These are phyloP conservation scores for Xestia rhomboidea DNA, from an alignment of 2,888 invertebrate species.

Conservation along the genomic window DNA sequence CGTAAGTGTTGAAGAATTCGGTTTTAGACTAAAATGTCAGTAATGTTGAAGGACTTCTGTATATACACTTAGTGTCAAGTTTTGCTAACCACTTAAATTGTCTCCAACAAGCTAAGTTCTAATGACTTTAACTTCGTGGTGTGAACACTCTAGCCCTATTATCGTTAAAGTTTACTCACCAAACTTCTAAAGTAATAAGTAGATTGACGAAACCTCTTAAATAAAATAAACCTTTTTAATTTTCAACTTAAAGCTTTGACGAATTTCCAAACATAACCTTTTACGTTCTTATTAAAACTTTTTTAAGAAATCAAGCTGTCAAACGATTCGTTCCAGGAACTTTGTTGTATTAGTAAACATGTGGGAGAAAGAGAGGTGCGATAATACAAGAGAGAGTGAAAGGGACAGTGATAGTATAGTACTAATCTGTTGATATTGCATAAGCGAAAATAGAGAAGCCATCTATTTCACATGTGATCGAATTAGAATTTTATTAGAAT, in stretches of 20 bases:
- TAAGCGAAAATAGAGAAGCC: slow-evolving; percentile 21
- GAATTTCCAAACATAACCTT: slow-evolving; percentile 32
- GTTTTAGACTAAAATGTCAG: slow-evolving; percentile 17
- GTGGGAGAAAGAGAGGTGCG: slow-evolving; percentile 19
- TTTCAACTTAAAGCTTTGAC: neutral
- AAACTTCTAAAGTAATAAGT: slow-evolving; percentile 15
- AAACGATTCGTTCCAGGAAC: slow-evolving; percentile 60
- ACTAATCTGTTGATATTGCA: slow-evolving; percentile 29
- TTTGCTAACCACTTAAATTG: neutral
- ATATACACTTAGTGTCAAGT: slow-evolving; percentile 15
- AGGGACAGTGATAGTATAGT: slow-evolving; percentile 30
- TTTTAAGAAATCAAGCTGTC: slow-evolving; percentile 53
- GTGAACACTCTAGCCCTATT: slow-evolving; percentile 4
- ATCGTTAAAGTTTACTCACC: slow-evolving; percentile 18
- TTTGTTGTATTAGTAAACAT: slow-evolving; percentile 53
- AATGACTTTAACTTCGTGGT: slow-evolving; percentile 20
- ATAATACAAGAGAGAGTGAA: slow-evolving; percentile 20
- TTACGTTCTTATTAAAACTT: slow-evolving; percentile 8
- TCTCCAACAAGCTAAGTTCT: slow-evolving; percentile 10
- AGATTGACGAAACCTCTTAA: slow-evolving; percentile 3
- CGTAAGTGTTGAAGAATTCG: slow-evolving; percentile 54
- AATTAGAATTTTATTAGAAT: neutral
- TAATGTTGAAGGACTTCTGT: slow-evolving; percentile 8
- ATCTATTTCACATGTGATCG: neutral
- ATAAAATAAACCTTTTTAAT: neutral